Evolutionary conservation across 2,888 invertebrate genomes (phyloP).

Genomic region (Dusona sp.): DNA sequence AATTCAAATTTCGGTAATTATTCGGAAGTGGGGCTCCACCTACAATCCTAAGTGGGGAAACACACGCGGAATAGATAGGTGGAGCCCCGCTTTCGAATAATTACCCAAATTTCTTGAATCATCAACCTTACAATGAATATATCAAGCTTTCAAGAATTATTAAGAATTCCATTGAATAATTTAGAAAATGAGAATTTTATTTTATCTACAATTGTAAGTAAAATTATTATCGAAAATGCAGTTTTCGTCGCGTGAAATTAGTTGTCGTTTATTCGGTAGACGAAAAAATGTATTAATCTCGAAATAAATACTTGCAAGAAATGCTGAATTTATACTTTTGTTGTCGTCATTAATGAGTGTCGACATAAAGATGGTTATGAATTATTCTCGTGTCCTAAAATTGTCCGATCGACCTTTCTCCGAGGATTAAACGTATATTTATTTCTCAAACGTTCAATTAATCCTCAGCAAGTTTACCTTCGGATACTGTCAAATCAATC

Average conservation of each 20-base stretch:
- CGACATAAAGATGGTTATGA: constrained; percentile 21
- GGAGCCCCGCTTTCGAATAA: too few species aligned
- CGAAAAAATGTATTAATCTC: neutral
- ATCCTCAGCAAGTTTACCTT: neutral
- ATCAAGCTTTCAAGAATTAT: neutral
- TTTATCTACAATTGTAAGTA: too few species aligned
- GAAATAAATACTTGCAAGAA: neutral
- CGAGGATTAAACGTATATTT: constrained; percentile 7
- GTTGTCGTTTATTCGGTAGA: too few species aligned
- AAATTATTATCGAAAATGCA: too few species aligned
- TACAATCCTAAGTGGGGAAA: too few species aligned
- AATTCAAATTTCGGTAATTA: neutral
- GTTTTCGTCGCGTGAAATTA: neutral
- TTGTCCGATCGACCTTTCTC: constrained; percentile 52
- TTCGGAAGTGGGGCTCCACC: too few species aligned
- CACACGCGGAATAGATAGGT: too few species aligned
- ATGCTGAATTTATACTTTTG: neutral
- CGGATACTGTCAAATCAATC: neutral
- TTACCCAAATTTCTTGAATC: too few species aligned
- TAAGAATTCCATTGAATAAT: neutral
- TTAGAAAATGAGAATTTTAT: neutral
- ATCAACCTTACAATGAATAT: neutral
- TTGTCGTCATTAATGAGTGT: neutral
- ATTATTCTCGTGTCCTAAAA: constrained; percentile 50
- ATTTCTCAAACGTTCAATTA: constrained; percentile 7